phyloP scores from a whole-genome alignment of 37 sponge, comb jelly and placozoan species.

The Tethya wilhelma region DNA sequence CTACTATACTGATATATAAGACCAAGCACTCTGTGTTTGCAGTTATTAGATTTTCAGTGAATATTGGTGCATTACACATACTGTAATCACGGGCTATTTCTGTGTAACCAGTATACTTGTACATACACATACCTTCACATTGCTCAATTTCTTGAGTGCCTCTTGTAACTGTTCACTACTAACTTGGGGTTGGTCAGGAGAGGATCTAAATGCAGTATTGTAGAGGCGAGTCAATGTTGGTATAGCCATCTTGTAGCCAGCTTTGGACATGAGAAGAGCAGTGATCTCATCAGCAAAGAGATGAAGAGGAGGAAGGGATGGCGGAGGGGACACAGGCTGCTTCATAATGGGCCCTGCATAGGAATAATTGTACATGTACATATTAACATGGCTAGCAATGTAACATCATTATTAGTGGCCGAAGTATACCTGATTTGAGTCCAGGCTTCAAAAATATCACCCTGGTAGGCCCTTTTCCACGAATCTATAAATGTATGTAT shows the following conservation, averaged over 20 bases:
- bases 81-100: too few species aligned
- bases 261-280: conserved; percentile 22
- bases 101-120: not conserved
- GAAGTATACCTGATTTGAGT: too few species aligned
- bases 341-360: too few species aligned
- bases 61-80: too few species aligned
- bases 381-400: too few species aligned
- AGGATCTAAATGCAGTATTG: conserved; percentile 29
- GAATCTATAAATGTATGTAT: conserved; percentile 17
- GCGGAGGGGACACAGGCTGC: conserved; percentile 5
- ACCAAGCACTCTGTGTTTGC: too few species aligned
- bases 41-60: too few species aligned
- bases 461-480: conserved; percentile 25
- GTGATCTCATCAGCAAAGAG: conserved; percentile 42
- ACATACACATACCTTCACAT: conserved; percentile 33
- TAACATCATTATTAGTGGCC: too few species aligned
- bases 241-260: conserved; percentile 7
- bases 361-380: too few species aligned
- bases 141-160: conserved; percentile 26
- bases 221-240: conserved; percentile 31
- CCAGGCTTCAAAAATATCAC: not conserved
- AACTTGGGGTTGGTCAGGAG: not conserved
- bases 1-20: too few species aligned
- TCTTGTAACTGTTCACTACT: conserved; percentile 5
- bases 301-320: not conserved